These are phyloP conservation scores for Oxyruncus cristatus DNA, from an alignment of 2,113 vertebrate genomes.

Conservation along the genomic window DNA sequence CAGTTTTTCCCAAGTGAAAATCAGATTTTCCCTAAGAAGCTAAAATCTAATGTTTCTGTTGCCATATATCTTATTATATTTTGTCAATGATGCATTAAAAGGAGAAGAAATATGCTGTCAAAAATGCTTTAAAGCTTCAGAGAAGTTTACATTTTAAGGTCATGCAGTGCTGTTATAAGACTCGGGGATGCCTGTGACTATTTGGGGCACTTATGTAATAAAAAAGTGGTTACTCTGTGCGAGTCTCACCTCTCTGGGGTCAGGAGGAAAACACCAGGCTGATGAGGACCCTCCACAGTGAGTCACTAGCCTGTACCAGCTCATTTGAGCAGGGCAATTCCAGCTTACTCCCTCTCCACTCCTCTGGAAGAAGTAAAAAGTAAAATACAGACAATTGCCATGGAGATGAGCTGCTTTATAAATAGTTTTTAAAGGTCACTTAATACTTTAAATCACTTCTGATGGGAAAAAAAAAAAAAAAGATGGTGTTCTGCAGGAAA, in stretches of 20 bases:
- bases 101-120: not conserved
- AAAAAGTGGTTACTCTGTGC: not conserved
- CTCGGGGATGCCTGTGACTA: not conserved
- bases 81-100: not conserved
- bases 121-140: not conserved
- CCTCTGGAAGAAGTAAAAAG: conserved; percentile 3
- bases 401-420: not conserved
- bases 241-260: not conserved
- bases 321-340: not conserved
- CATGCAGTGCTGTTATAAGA: not conserved
- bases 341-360: not conserved
- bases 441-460: not conserved
- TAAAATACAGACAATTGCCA: not conserved
- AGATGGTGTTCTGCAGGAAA: not conserved
- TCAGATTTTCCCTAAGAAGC: not conserved
- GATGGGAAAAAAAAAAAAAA: not conserved
- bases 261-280: not conserved
- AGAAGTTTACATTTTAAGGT: not conserved
- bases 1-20: not conserved
- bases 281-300: not conserved
- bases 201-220: not conserved
- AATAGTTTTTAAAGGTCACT: conserved; percentile 7
- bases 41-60: not conserved
- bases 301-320: not conserved
- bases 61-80: not conserved